phyloP scores from a whole-genome alignment of 2,113 vertebrate genomes.

The Serinus canaria region DNA sequence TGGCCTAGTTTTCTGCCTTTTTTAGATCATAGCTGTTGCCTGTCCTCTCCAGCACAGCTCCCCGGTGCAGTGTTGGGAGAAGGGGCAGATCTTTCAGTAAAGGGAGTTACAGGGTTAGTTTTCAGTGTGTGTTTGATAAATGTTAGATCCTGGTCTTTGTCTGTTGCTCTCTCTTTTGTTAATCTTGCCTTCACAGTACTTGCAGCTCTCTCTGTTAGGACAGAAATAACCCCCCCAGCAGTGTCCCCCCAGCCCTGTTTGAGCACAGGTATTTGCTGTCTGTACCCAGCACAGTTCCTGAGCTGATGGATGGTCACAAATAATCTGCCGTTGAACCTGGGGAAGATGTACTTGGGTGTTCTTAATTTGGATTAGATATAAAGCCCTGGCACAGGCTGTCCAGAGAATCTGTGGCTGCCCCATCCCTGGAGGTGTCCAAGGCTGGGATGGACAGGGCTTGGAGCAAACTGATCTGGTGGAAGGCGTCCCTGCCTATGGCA shows the following conservation, averaged over 20 bases:
- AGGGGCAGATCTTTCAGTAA: not conserved
- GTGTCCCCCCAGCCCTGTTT: not conserved
- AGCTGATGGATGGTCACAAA: not conserved
- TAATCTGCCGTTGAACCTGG: not conserved
- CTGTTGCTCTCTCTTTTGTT: not conserved
- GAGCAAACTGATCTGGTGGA: rapidly evolving
- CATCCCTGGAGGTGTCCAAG: not conserved
- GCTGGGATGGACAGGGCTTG: not conserved
- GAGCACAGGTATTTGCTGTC: not conserved
- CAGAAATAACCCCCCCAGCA: not conserved
- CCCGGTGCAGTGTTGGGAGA: rapidly evolving
- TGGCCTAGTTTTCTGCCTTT: not conserved
- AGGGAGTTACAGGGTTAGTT: not conserved
- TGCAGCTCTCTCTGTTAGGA: not conserved
- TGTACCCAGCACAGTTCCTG: not conserved
- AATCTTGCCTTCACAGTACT: not conserved
- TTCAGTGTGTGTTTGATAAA: not conserved
- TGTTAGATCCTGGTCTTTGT: not conserved
- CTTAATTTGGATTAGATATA: not conserved
- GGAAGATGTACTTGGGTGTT: not conserved
- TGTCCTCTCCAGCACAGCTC: not conserved
- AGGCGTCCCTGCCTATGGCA: not conserved
- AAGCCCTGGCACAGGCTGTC: not conserved
- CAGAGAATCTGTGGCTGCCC: not conserved
- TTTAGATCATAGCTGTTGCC: not conserved